Conservation (phyloP, 2,113 vertebrate species). For the Pleuronectes platessa region DNA sequence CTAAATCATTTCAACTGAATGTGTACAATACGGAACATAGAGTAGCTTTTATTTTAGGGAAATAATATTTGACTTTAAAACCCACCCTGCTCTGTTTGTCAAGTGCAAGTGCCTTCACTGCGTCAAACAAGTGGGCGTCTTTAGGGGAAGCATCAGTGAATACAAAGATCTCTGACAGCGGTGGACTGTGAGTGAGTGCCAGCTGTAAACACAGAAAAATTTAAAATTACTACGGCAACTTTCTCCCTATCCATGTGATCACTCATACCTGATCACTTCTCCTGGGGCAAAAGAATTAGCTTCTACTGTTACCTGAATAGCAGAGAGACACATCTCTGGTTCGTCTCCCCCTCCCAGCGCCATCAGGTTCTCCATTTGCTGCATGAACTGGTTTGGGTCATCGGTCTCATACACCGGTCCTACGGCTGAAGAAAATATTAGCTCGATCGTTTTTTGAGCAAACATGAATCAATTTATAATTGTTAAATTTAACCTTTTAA, state of each 20-base stretch:
- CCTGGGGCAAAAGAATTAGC: too few relatives aligned
- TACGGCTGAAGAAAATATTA: slow-evolving; percentile 74
- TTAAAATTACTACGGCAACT: neutral
- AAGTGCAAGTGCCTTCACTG: slow-evolving; percentile 82
- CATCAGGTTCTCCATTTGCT: slow-evolving; percentile 78
- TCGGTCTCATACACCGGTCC: slow-evolving; percentile 86
- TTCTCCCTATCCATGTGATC: too few relatives aligned
- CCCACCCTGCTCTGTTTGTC: slow-evolving; percentile 86
- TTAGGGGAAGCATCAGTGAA: slow-evolving; percentile 91
- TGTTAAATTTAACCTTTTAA: neutral
- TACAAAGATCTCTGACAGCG: slow-evolving; percentile 89
- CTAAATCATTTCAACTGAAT: neutral
- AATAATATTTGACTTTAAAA: neutral
- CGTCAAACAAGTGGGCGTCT: slow-evolving; percentile 82
- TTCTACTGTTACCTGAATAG: slow-evolving; percentile 80
- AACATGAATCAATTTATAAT: neutral
- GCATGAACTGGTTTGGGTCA: slow-evolving; percentile 84
- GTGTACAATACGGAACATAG: neutral
- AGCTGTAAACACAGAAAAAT: slow-evolving; percentile 73
- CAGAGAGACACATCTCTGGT: slow-evolving; percentile 91
- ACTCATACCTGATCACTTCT: too few relatives aligned
- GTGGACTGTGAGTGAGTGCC: slow-evolving; percentile 87
- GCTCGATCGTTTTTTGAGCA: neutral
- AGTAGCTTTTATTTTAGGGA: too few relatives aligned
- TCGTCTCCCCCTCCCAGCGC: slow-evolving; percentile 88